Conservation (phyloP, 2,113 vertebrate genomes). For the Geococcyx californianus region DNA sequence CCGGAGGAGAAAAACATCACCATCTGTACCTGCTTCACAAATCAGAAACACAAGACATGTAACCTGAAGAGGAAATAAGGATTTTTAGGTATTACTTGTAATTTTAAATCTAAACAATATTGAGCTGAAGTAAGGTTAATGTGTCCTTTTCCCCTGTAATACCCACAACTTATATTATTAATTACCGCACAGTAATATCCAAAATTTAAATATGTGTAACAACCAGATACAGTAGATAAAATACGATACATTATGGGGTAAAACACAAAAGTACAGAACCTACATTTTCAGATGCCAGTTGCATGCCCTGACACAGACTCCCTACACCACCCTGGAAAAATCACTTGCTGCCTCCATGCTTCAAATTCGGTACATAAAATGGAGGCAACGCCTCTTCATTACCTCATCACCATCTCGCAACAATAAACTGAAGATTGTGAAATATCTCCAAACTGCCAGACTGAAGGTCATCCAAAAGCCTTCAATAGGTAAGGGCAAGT, state of each 20-base stretch:
- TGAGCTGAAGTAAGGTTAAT: background rate
- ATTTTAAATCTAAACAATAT: background rate
- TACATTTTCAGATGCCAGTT: background rate
- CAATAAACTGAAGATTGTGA: background rate
- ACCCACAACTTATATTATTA: background rate
- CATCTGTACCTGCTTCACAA: background rate
- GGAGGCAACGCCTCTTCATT: background rate
- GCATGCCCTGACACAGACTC: background rate
- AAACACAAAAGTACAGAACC: background rate
- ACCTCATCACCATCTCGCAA: background rate
- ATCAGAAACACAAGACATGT: background rate
- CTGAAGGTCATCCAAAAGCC: background rate
- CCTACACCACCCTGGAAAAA: background rate
- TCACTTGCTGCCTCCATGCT: background rate
- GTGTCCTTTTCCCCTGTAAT: background rate
- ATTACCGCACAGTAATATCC: background rate
- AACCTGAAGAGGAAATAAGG: background rate
- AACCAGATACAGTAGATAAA: background rate
- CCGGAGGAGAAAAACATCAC: accelerated
- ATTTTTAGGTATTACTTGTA: background rate
- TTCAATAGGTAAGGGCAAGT: background rate
- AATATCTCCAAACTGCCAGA: background rate
- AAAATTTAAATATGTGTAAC: background rate
- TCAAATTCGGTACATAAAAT: background rate
- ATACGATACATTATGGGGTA: background rate